Base-by-base conservation (phyloP, 2,797 vertebrate species). In the Limosa lapponica region DNA sequence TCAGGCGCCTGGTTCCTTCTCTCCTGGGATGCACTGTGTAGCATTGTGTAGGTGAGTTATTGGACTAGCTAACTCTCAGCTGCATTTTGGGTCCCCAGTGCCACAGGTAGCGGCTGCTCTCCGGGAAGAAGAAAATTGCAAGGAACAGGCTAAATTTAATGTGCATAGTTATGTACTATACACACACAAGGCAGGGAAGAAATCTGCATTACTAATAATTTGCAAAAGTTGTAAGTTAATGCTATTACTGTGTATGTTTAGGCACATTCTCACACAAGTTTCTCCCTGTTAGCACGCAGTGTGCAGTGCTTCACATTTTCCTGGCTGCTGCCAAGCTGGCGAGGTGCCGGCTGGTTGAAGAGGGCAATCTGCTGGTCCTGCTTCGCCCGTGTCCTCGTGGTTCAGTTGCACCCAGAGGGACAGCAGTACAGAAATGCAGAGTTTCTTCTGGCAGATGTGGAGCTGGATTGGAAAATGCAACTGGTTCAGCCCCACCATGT, bases 21-120 rank as follows among this genome's bases (percentile, higher is more conserved):
- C 88, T 61, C 90, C 69, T 64, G 89, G 92, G 88, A 49, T 17
- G 65, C 2, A 32, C 32, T 48, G 49, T 77, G 59, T 43, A 77
- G 75, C 74, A 82, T n/a, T 89, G 52, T 65, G 82, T 39, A 62
- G 88, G 43, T 91, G 80, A 95, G 71, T 95, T 93, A 89, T 49
- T 61, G 75, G 39, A 73, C 49, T 52, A 36, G 52, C 44, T 83
- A 64, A 73, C 49, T 86, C 32, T 44, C 57, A 57, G 72, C 77
- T 94, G 83, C 39, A 48, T 54, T 78, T 88, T 59, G 61, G 57
- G 37, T 74, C 57, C 75, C 49, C 72, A 58, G 69, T 81, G 89
- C 62, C 70, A 69, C 82, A 82, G 71, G 58, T 54, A 69, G 61
- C 13, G 16, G 46, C 23, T 89, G 54, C 24, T 67, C 28, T 73